Evolutionary conservation across 2,888 invertebrate species (phyloP).

Genomic region (Xiphydria camelus): DNA sequence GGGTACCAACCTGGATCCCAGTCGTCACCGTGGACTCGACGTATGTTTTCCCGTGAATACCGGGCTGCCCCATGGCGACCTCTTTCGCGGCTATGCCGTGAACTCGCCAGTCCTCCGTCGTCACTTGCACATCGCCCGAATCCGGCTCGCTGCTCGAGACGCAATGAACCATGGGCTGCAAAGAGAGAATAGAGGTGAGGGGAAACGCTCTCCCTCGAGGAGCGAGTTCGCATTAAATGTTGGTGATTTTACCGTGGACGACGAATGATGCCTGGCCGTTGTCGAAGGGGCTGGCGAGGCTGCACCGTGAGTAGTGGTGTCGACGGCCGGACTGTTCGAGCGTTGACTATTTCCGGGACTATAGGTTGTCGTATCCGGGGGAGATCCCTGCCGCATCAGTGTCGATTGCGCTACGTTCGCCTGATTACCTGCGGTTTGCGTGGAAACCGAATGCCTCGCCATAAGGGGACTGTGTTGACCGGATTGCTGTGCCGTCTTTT

Average conservation of each 20-base stretch:
- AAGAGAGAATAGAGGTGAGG: conserved; percentile 19
- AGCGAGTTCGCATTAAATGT: neutral
- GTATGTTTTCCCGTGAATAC: conserved; percentile 47
- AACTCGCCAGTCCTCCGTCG: conserved; percentile 51
- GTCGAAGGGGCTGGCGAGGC: conserved; percentile 53
- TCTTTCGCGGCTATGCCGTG: conserved; percentile 48
- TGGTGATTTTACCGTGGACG: conserved; percentile 41
- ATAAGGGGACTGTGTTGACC: conserved; percentile 49
- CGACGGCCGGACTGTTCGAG: conserved; percentile 54
- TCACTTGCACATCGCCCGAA: conserved; percentile 59
- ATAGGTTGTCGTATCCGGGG: conserved; percentile 84
- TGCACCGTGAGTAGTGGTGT: conserved; percentile 55
- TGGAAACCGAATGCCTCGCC: conserved; percentile 72
- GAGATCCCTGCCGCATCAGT: conserved; percentile 62
- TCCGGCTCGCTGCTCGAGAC: conserved; percentile 86
- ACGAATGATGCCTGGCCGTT: conserved; percentile 45
- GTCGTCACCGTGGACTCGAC: conserved; percentile 56
- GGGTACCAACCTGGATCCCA: conserved; percentile 58
- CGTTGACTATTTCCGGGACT: conserved; percentile 65
- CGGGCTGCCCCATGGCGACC: conserved; percentile 42
- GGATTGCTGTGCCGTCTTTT: conserved; percentile 38
- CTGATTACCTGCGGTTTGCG: conserved; percentile 70
- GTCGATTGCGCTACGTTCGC: conserved; percentile 53
- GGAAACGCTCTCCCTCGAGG: neutral
- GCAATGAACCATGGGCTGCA: conserved; percentile 82